Evolutionary conservation across 1,140 invertebrate genomes (phyloP).

Genomic region (Zaprionus gabonicus): DNA sequence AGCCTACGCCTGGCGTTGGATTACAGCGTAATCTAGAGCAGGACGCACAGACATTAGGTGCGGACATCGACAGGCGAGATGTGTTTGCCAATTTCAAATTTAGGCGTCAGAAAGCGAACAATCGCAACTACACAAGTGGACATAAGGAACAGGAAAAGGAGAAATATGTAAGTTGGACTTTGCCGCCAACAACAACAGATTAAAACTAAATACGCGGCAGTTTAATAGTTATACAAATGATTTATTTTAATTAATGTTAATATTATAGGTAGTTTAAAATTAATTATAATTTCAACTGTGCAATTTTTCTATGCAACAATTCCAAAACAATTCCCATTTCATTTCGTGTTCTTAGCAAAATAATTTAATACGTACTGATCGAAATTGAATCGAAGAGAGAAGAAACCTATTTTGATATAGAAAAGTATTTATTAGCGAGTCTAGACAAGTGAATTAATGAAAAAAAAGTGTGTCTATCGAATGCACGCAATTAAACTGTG

Average conservation of each 20-base stretch:
- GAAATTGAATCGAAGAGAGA: constrained; percentile 31
- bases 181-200: constrained; percentile 59
- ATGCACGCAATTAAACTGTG: constrained; percentile 82
- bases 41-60: constrained; percentile 41
- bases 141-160: constrained; percentile 71
- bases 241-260: constrained; percentile 28
- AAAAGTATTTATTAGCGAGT: constrained; percentile 27
- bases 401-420: constrained; percentile 57
- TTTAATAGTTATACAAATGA: constrained; percentile 19
- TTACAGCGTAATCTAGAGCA: constrained; percentile 67
- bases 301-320: constrained; percentile 72
- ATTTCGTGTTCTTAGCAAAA: constrained; percentile 53
- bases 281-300: constrained; percentile 58
- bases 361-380: constrained; percentile 35
- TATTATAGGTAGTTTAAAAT: constrained; percentile 40
- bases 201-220: constrained; percentile 22
- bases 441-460: constrained; percentile 23
- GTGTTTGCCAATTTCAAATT: constrained; percentile 82
- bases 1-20: constrained; percentile 51
- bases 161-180: constrained; percentile 76
- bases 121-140: constrained; percentile 61
- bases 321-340: constrained; percentile 73
- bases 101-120: constrained; percentile 63
- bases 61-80: constrained; percentile 62
- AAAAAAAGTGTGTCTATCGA: constrained; percentile 66